A percentile compares a stretch with the other conserved stretches of the same genome.
phyloP scores from a whole-genome alignment of 2,797 vertebrate genomes.

The Lindbergichthys nudifrons region DNA sequence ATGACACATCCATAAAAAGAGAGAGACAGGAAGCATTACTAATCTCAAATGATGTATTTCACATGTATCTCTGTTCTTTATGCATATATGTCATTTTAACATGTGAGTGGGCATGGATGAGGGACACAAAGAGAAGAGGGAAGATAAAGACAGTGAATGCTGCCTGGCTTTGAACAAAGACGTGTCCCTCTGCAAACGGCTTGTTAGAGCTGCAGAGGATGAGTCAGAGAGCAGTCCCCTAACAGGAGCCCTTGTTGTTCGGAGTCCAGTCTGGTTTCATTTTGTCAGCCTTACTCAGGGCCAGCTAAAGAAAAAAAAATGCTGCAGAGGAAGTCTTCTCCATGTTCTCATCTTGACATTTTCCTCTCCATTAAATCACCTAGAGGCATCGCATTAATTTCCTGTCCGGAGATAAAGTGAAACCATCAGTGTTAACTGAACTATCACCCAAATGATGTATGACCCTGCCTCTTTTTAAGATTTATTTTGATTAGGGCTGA shows the following conservation, averaged over 20 bases:
- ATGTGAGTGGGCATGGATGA: slow-evolving; percentile 12
- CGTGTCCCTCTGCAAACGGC: slow-evolving; percentile 55
- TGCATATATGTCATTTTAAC: slow-evolving; percentile 18
- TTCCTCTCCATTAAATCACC: slow-evolving; percentile 67
- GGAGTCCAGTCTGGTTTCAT: slow-evolving; percentile 79
- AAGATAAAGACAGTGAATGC: slow-evolving; percentile 39
- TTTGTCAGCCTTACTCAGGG: slow-evolving; percentile 74
- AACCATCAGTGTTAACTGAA: slow-evolving; percentile 31
- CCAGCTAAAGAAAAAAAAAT: slow-evolving; percentile 26
- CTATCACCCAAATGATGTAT: slow-evolving; percentile 17
- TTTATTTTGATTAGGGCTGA: background rate
- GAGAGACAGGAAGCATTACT: slow-evolving; percentile 6
- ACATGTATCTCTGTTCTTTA: slow-evolving; percentile 2
- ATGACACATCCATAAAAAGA: background rate
- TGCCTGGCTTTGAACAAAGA: slow-evolving; percentile 58
- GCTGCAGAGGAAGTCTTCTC: slow-evolving; percentile 55
- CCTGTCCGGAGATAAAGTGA: slow-evolving; percentile 23
- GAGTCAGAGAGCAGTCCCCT: slow-evolving; percentile 76
- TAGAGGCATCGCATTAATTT: slow-evolving; percentile 37
- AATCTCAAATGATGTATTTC: background rate
- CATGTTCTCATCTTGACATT: slow-evolving; percentile 61
- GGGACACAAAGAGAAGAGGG: slow-evolving; percentile 11
- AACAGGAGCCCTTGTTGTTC: slow-evolving; percentile 76
- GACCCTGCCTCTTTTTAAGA: background rate
- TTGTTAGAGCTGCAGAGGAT: slow-evolving; percentile 75